These are phyloP conservation scores for Halcyon leucocephala DNA, from an alignment of 2,797 vertebrate genomes.

Conservation along the genomic window DNA sequence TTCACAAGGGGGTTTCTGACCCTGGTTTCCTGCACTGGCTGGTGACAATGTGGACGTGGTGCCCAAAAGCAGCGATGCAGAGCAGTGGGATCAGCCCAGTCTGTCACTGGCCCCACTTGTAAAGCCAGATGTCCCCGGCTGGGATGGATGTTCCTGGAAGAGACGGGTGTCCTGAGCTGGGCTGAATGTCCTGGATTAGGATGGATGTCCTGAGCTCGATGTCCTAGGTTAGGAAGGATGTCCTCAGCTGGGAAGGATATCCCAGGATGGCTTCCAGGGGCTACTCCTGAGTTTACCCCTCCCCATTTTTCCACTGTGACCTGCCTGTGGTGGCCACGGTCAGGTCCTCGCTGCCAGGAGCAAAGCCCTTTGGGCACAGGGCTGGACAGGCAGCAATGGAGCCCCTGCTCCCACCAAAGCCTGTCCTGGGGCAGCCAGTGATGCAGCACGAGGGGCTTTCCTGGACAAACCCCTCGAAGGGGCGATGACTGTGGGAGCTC, in stretches of 20 bases:
- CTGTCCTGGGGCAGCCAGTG: neutral
- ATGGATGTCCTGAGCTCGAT: neutral
- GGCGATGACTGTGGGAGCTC: neutral
- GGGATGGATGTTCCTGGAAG: neutral
- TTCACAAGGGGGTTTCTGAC: neutral
- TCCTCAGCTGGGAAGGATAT: too few species aligned
- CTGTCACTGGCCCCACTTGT: accelerated
- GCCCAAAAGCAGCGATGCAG: neutral
- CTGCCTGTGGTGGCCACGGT: neutral
- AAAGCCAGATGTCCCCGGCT: neutral
- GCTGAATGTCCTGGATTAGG: neutral
- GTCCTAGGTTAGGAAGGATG: neutral
- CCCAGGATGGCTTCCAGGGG: neutral
- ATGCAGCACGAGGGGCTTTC: neutral
- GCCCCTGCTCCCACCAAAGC: accelerated
- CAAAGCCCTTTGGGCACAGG: neutral
- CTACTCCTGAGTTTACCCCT: neutral
- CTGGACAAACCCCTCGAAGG: accelerated
- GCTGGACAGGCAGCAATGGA: neutral
- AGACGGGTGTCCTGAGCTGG: neutral
- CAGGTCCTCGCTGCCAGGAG: accelerated
- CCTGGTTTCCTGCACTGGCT: neutral
- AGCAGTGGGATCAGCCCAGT: accelerated
- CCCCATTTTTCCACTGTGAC: neutral
- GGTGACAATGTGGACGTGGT: accelerated